These are phyloP conservation scores for Orgyia antiqua DNA, from an alignment of 2,888 invertebrate genomes.

Conservation along the genomic window DNA sequence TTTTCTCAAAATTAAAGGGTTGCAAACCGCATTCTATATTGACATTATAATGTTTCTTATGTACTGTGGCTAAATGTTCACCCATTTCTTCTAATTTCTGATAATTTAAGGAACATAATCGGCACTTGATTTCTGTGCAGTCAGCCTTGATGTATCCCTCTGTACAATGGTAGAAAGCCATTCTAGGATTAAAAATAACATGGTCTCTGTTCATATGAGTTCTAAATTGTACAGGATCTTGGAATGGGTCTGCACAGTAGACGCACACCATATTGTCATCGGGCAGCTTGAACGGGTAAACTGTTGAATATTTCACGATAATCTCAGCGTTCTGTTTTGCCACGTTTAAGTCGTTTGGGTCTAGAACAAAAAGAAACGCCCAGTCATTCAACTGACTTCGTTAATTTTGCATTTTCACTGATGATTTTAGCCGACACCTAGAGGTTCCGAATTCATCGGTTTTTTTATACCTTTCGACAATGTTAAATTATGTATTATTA, in stretches of 20 bases:
- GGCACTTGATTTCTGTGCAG: constrained; percentile 53
- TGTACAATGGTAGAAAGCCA: constrained; percentile 53
- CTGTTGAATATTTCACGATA: constrained; percentile 63
- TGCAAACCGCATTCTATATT: constrained; percentile 48
- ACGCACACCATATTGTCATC: constrained; percentile 63
- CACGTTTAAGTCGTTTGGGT: constrained; percentile 52
- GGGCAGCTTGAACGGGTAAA: constrained; percentile 67
- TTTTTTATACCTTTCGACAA: too few relatives aligned
- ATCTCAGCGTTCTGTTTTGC: constrained; percentile 67
- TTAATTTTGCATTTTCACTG: too few relatives aligned
- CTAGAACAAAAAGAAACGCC: constrained; percentile 74
- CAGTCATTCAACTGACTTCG: constrained; percentile 47
- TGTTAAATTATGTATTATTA: too few relatives aligned
- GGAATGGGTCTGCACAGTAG: constrained; percentile 58
- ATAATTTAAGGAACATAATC: constrained; percentile 41
- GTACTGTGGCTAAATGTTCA: constrained; percentile 43
- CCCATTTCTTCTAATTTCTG: constrained; percentile 45
- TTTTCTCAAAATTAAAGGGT: constrained; percentile 53
- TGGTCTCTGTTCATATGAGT: constrained; percentile 60
- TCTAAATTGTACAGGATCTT: constrained; percentile 48
- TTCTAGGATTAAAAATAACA: constrained; percentile 42
- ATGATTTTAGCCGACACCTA: too few relatives aligned
- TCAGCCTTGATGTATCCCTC: constrained; percentile 63
- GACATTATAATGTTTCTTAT: constrained; percentile 42
- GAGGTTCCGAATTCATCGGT: too few relatives aligned